A percentile compares a stretch with the other conserved stretches of the same genome.
These are phyloP conservation scores for Ploceus nigricollis DNA, from an alignment of 2,113 vertebrate genomes.

Conservation along the genomic window DNA sequence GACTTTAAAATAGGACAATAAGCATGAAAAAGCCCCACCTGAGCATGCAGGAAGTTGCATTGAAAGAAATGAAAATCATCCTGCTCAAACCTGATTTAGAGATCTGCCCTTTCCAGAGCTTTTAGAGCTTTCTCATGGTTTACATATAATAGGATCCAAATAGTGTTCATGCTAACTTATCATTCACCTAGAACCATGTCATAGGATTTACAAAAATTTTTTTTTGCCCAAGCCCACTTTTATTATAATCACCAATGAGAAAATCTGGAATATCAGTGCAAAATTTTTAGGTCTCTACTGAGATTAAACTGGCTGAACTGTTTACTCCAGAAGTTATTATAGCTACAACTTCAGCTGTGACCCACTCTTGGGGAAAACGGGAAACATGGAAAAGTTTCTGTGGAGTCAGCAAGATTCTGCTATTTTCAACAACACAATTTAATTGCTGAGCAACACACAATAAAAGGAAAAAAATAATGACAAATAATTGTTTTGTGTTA, in stretches of 20 bases:
- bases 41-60: not conserved
- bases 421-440: not conserved
- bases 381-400: not conserved
- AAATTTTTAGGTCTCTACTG: not conserved
- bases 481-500: not conserved
- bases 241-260: not conserved
- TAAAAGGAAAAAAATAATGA: not conserved
- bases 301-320: not conserved
- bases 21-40: not conserved
- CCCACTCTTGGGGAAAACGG: not conserved
- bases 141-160: not conserved
- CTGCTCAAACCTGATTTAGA: not conserved
- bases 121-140: not conserved
- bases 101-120: not conserved
- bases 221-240: rapidly evolving
- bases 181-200: not conserved
- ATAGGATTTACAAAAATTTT: not conserved
- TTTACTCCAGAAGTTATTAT: not conserved
- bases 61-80: not conserved
- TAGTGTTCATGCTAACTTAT: not conserved
- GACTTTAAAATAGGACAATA: not conserved
- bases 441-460: not conserved
- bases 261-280: not conserved
- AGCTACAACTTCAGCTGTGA: not conserved
- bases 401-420: not conserved